These are phyloP conservation scores for Helobdella robusta DNA, from an alignment of 2,888 invertebrate genomes.

Conservation along the genomic window DNA sequence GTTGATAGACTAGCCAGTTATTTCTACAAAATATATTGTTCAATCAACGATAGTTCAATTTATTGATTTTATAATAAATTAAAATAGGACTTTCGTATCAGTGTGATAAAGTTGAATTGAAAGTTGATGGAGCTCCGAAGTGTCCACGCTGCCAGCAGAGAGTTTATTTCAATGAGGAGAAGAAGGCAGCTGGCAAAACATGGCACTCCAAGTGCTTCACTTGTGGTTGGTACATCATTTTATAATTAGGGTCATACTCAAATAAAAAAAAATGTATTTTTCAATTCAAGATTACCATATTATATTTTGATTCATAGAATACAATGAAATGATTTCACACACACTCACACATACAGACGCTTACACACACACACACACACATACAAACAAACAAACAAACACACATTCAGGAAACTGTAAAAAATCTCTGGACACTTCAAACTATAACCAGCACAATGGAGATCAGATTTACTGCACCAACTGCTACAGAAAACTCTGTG, in stretches of 20 bases:
- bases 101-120: constrained; percentile 32
- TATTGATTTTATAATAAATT: neutral
- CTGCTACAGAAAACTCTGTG: constrained; percentile 78
- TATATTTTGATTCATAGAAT: no score
- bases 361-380: no score
- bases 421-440: constrained; percentile 47
- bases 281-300: neutral
- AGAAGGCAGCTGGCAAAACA: constrained; percentile 47
- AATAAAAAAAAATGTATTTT: neutral
- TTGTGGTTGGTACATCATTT: constrained; percentile 43
- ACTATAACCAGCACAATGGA: constrained; percentile 76
- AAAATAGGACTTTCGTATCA: constrained; percentile 33
- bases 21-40: neutral
- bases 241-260: no score
- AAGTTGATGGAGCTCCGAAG: constrained; percentile 44
- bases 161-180: constrained; percentile 51
- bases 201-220: constrained; percentile 50
- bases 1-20: neutral
- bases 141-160: constrained; percentile 70
- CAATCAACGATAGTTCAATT: neutral
- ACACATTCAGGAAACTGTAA: constrained; percentile 43
- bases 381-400: no score
- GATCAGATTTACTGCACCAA: constrained; percentile 77
- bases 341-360: no score
- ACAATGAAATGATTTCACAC: no score